Base-by-base conservation (phyloP, 1,140 invertebrate genomes). In the Pissodes strobi region DNA sequence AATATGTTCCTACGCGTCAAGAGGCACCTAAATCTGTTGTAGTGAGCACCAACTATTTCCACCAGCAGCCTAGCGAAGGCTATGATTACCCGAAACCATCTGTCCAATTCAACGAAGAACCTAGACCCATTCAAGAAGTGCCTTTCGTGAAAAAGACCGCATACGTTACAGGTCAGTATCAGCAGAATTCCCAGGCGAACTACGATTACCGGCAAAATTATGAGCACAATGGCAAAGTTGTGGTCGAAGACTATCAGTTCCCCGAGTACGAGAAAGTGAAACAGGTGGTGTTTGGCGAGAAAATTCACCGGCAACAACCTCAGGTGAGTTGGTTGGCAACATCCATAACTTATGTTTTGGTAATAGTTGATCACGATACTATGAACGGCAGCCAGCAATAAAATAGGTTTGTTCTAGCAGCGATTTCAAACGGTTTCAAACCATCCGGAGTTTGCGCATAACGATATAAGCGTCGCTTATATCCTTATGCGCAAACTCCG, bases 121-220 rank as follows among this genome's bases (percentile, higher is more conserved):
- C 79, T 23, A 23, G 71, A 67, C 70, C 79, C 38, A 77, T 81
- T 6, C 72, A 72, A 63, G 81, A 82, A 72, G 73, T 72, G 48
- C 79, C 77, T 27, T 80, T 82, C 57, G 79, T 79, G 46, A 79
- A 80, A 68, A 64, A 79, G 13, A 78, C 79, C 49, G 80, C 81
- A 25, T 83, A 83, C 55, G 79, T 81, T n/a, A 82, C 81, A 39
- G 80, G 81, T 5, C 10, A 52, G 6, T 56, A 55, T 45, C n/a
- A 63, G 30, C 37, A 53, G 22, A 63, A 55, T 21, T 3, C 8
- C 6, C 48, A 34, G 22, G 43, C 46, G 13, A 67, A 38, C 27
- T 61, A 39, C 2, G 22, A 61, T 19, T 37, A 62, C 18, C 38
- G 49, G 25, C 17, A 57, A 8, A 21, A 18, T 15, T 55, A 55